Percentiles rank a stretch among this genome's conserved stretches.
Evolutionary conservation across 2,888 invertebrate genomes (phyloP).

Genomic region (Drosophila gaucha): DNA sequence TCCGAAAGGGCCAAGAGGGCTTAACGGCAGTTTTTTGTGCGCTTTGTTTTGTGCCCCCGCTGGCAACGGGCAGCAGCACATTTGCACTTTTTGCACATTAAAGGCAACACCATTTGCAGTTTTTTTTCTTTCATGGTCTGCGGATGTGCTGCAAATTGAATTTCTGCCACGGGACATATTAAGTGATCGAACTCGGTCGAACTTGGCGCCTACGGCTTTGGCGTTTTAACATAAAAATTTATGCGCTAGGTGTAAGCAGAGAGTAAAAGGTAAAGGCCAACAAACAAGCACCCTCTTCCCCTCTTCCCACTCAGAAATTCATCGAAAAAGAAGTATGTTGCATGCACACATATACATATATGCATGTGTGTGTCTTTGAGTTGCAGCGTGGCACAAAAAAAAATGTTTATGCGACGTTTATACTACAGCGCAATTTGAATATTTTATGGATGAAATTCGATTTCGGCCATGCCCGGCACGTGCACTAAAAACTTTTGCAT

Average conservation of each 20-base stretch:
- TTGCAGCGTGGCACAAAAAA: constrained; percentile 44
- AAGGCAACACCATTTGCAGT: constrained; percentile 54
- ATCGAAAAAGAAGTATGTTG: constrained; percentile 3
- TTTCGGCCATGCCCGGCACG: constrained; percentile 58
- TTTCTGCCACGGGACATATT: constrained; percentile 81
- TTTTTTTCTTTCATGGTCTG: constrained; percentile 33
- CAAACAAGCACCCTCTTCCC: constrained; percentile 2
- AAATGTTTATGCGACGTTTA: constrained; percentile 81
- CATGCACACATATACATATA: neutral
- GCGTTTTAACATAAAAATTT: constrained; percentile 77
- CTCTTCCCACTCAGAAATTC: too few species aligned
- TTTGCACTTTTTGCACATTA: constrained; percentile 76
- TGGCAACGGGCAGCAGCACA: constrained; percentile 39
- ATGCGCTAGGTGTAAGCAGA: constrained; percentile 41
- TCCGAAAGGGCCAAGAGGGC: constrained; percentile 46
- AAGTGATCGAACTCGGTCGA: constrained; percentile 64
- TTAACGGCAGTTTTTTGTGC: constrained; percentile 46
- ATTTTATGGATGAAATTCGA: constrained; percentile 79
- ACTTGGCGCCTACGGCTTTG: constrained; percentile 65
- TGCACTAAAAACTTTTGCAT: constrained; percentile 80
- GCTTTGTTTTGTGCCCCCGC: constrained; percentile 52
- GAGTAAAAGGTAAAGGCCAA: constrained; percentile 42
- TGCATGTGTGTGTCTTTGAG: constrained; percentile 21
- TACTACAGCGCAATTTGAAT: constrained; percentile 76
- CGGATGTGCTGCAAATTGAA: constrained; percentile 82